A percentile compares a stretch with the other conserved stretches of the same genome.
phyloP scores from a whole-genome alignment of 2,888 invertebrate species.

The Megastigmus dorsalis region DNA sequence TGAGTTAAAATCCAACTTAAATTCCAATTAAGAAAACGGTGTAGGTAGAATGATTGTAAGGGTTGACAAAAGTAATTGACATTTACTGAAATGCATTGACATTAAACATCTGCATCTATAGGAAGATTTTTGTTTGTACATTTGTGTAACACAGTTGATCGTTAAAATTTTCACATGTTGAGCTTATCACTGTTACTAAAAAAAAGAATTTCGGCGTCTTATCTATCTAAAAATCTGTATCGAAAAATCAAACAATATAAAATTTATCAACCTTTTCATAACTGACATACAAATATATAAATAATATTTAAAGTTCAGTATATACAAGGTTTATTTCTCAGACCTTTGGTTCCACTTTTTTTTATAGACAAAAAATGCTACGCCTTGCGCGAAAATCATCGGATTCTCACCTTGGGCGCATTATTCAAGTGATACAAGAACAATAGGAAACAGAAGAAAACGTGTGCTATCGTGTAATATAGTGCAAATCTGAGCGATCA shows the following conservation, averaged over 20 bases:
- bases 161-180: conserved; percentile 10
- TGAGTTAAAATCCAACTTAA: conserved; percentile 1
- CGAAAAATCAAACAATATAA: conserved; percentile 39
- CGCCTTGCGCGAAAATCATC: not conserved
- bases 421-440: conserved; percentile 1
- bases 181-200: not conserved
- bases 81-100: not conserved
- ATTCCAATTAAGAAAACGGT: conserved; percentile 5
- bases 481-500: conserved; percentile 42
- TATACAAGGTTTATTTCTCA: conserved; percentile 23
- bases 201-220: conserved; percentile 6
- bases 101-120: not conserved
- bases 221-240: conserved; percentile 11
- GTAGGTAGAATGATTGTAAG: not conserved
- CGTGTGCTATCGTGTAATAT: conserved; percentile 9
- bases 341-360: conserved; percentile 44
- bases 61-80: conserved; percentile 29
- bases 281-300: conserved; percentile 48
- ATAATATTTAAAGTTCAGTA: conserved; percentile 40
- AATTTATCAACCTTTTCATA: conserved; percentile 33
- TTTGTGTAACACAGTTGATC: conserved; percentile 19
- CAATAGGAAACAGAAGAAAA: conserved; percentile 1
- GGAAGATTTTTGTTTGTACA: conserved; percentile 20
- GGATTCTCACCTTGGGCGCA: conserved; percentile 20
- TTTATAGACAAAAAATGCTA: conserved; percentile 30